Evolutionary conservation across 2,113 vertebrate species (phyloP).

Genomic region (Copsychus sechellarum): DNA sequence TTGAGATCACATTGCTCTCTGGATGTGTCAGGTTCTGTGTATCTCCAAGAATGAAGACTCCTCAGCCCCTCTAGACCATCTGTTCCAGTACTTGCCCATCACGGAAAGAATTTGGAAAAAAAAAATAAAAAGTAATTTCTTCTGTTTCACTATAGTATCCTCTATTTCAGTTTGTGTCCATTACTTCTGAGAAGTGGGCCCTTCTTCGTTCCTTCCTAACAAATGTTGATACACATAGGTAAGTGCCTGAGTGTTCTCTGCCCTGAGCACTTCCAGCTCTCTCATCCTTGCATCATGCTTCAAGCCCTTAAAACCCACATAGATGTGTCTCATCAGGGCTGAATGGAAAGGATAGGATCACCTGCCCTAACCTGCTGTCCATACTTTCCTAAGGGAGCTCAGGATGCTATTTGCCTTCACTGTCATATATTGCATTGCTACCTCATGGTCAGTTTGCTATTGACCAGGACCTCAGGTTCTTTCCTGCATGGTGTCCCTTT

Average conservation of each 20-base stretch:
- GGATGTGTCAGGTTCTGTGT: background rate
- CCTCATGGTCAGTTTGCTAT: background rate
- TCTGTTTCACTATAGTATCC: background rate
- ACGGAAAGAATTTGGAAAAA: background rate
- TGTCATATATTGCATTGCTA: background rate
- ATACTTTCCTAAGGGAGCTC: background rate
- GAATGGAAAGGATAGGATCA: background rate
- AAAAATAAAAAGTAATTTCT: background rate
- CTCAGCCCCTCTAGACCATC: background rate
- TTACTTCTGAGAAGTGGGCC: background rate
- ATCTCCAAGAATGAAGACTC: background rate
- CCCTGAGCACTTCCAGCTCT: background rate
- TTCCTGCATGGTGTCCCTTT: fast-evolving
- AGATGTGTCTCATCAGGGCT: background rate
- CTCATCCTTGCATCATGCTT: background rate
- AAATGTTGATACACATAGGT: background rate
- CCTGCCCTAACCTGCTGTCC: background rate
- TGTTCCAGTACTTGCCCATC: background rate
- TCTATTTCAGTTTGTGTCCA: background rate
- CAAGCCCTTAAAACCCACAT: background rate
- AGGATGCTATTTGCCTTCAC: background rate
- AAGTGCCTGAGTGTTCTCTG: background rate
- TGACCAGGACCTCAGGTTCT: background rate
- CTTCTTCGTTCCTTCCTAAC: fast-evolving
- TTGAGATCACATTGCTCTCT: background rate